Percentiles rank a stretch among this genome's conserved stretches.
These are phyloP conservation scores for Hydroisotoma schaefferi DNA, from an alignment of 2,888 invertebrate genomes.

Conservation along the genomic window DNA sequence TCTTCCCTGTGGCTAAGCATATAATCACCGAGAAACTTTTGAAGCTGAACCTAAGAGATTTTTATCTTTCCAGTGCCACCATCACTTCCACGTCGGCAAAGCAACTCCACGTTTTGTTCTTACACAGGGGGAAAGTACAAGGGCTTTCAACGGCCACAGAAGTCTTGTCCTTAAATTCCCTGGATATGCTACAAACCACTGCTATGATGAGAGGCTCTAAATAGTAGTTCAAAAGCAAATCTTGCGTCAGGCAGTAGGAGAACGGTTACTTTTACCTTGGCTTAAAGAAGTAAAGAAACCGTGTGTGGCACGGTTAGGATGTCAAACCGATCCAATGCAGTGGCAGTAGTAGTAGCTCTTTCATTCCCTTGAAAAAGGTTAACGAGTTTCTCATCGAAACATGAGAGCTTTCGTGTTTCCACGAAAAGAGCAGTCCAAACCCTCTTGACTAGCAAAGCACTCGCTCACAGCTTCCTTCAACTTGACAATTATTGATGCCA, in stretches of 20 bases:
- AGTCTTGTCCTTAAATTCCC: too few relatives aligned
- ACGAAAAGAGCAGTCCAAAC: background rate
- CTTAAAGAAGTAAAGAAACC: too few relatives aligned
- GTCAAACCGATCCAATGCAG: too few relatives aligned
- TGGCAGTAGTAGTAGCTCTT: too few relatives aligned
- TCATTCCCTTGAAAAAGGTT: background rate
- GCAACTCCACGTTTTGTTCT: background rate
- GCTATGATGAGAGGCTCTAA: background rate
- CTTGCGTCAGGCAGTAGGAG: background rate
- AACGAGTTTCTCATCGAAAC: constrained; percentile 7
- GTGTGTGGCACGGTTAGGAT: too few relatives aligned
- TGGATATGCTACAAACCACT: too few relatives aligned
- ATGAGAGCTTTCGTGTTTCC: constrained; percentile 1
- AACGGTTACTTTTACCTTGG: constrained; percentile 1
- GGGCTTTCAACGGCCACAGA: too few relatives aligned
- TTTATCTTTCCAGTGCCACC: background rate
- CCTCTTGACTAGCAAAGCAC: background rate
- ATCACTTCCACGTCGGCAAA: background rate
- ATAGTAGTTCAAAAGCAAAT: background rate
- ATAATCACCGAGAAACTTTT: constrained; percentile 7
- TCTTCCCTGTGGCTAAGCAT: constrained; percentile 8
- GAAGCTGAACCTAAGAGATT: background rate
- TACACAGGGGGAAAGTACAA: background rate
- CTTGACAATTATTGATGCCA: constrained; percentile 19
- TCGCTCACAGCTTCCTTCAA: background rate